A percentile compares a stretch with the other conserved stretches of the same genome.
Conservation (phyloP, 2,113 vertebrate species). For the Hoplias malabaricus region DNA sequence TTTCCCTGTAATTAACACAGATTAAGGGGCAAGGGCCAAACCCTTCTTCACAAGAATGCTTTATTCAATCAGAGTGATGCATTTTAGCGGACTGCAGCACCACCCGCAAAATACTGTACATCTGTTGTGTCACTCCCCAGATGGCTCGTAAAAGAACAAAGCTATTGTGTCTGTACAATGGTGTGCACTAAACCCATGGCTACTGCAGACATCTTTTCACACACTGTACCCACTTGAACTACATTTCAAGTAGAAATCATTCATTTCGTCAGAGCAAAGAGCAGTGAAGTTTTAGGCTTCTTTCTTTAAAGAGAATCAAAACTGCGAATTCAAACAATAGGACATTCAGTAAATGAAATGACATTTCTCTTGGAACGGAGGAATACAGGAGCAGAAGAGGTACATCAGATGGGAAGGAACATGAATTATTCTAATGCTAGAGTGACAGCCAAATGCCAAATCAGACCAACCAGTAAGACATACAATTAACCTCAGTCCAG, state of each 20-base stretch:
- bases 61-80: background rate
- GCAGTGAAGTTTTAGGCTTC: background rate
- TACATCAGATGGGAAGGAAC: background rate
- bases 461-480: background rate
- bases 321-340: background rate
- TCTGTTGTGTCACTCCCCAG: conserved; percentile 29
- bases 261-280: background rate
- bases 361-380: background rate
- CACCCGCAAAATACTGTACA: background rate
- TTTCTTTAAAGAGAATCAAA: background rate
- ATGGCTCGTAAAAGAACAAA: conserved; percentile 21
- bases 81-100: background rate
- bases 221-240: background rate
- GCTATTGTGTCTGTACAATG: background rate
- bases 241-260: background rate
- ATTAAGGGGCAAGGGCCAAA: background rate
- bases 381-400: background rate
- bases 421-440: background rate
- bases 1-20: background rate
- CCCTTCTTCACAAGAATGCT: background rate
- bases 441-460: background rate
- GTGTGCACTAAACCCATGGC: background rate
- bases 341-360: background rate
- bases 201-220: background rate
- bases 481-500: background rate